Base-by-base conservation (phyloP, 2,888 invertebrate species). In the Tipula unca region DNA sequence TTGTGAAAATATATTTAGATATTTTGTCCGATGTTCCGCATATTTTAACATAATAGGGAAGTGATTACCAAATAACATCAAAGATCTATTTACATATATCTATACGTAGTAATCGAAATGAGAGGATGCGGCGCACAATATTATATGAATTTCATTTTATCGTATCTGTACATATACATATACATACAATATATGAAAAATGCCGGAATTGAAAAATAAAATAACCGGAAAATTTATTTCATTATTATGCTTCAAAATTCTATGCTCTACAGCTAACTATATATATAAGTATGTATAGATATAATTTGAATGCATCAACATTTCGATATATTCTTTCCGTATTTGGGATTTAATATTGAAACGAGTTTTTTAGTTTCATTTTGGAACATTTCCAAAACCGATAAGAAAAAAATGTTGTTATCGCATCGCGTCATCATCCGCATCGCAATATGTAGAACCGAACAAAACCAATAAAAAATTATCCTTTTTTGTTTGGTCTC, bases 341-440 rank as follows among this genome's bases (percentile, higher is more conserved):
- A 20, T 69, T 5, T 54, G 17, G 1, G 17, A 25, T 69, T 17
- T 48, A 48, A 48, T 17, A 69, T 69, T 69, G 69, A 69, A 69
- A 69, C 69, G 25, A 25, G 20, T 69, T 48, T 8, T 17, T 25
- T 69, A n/a, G n/a, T n/a, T n/a, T n/a, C n/a, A 69, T 20, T 69
- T 69, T 69, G 69, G 69, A 69, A 69, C 25, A 69, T 69, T 69
- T 69, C 69, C 69, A 69, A 69, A 69, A 69, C 69, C 69, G 69
- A 69, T 69, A 69, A 69, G 25, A n/a, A 25, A 69, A 32, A 69
- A 69, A 69, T 69, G 20, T 69, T 69, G 10, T 69, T 25, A 69
- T 69, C 69, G 69, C 69, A 69, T 69, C 69, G 69, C 69, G 25
- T 10, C 69, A 69, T 69, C 69, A 25, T 69, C 69, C 69, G 69